A percentile compares a stretch with the other conserved stretches of the same genome.
Conservation (phyloP, 2,797 vertebrate species). For the Poeciliopsis infans region DNA sequence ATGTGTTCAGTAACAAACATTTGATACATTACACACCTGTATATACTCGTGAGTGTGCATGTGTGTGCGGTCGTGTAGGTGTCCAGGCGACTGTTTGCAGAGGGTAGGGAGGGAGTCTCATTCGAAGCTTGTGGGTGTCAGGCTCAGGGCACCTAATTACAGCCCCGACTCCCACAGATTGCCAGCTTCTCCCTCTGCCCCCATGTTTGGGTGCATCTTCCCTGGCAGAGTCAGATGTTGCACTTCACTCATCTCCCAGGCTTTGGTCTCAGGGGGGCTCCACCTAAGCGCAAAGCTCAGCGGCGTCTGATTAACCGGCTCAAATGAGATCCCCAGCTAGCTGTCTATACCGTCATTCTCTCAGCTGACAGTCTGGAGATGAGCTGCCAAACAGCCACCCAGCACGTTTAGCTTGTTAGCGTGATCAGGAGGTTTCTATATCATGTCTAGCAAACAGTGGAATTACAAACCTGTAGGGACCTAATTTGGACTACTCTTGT, state of each 20-base stretch:
- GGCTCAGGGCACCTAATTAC: conserved; percentile 76
- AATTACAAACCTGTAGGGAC: conserved; percentile 50
- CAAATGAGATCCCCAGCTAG: conserved; percentile 75
- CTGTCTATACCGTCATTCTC: conserved; percentile 56
- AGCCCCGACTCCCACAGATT: conserved; percentile 61
- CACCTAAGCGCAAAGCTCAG: conserved; percentile 61
- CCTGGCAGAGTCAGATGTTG: conserved; percentile 62
- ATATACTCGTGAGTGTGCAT: conserved; percentile 10
- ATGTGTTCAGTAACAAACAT: background rate
- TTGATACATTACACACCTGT: background rate
- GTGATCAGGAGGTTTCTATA: conserved; percentile 56
- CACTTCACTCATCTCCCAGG: conserved; percentile 48
- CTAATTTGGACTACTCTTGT: conserved; percentile 56
- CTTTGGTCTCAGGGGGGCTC: conserved; percentile 68
- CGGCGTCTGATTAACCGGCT: conserved; percentile 66
- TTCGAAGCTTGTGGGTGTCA: conserved; percentile 69
- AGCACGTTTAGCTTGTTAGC: conserved; percentile 51
- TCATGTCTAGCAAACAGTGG: conserved; percentile 46
- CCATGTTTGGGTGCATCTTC: conserved; percentile 76
- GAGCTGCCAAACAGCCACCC: conserved; percentile 45
- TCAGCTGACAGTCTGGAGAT: conserved; percentile 64
- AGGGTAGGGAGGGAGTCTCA: conserved; percentile 55
- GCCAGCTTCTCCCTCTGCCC: conserved; percentile 61
- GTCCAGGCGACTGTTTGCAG: conserved; percentile 53
- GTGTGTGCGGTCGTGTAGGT: conserved; percentile 37